Evolutionary conservation across 1,140 invertebrate genomes (phyloP).

Genomic region (Helicoverpa armigera): DNA sequence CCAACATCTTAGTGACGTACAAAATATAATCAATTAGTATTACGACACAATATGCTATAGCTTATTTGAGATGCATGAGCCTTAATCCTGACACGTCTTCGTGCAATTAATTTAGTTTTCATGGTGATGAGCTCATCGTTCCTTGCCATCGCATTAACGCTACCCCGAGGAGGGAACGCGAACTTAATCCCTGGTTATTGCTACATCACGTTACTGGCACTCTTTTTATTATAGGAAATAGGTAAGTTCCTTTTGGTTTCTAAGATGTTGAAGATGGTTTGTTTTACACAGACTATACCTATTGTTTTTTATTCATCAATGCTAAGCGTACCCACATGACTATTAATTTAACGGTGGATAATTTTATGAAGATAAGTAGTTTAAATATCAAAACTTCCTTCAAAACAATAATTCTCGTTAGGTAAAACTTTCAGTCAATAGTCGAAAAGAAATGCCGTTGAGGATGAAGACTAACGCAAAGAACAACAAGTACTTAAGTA

Average conservation of each 20-base stretch:
- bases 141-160: slow-evolving; percentile 40
- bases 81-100: slow-evolving; percentile 48
- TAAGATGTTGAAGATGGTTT: background rate
- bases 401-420: too few relatives aligned
- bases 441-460: too few relatives aligned
- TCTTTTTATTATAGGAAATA: slow-evolving; percentile 17
- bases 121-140: slow-evolving; percentile 50
- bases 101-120: slow-evolving; percentile 58
- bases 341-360: too few relatives aligned
- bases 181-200: slow-evolving; percentile 46
- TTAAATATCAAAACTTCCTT: too few relatives aligned
- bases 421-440: too few relatives aligned
- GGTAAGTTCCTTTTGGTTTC: background rate
- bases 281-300: too few relatives aligned
- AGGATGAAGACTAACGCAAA: background rate
- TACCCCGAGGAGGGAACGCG: slow-evolving; percentile 39
- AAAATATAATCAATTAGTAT: slow-evolving; percentile 28
- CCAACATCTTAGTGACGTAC: background rate
- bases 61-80: slow-evolving; percentile 41
- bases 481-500: too few relatives aligned
- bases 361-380: too few relatives aligned
- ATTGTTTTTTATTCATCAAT: too few relatives aligned
- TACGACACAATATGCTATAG: slow-evolving; percentile 17
- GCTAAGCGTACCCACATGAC: too few relatives aligned
- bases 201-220: slow-evolving; percentile 4